Percentiles rank a stretch among this genome's conserved stretches.
Evolutionary conservation across 2,113 vertebrate genomes (phyloP).

Genomic region (Isurus oxyrinchus): DNA sequence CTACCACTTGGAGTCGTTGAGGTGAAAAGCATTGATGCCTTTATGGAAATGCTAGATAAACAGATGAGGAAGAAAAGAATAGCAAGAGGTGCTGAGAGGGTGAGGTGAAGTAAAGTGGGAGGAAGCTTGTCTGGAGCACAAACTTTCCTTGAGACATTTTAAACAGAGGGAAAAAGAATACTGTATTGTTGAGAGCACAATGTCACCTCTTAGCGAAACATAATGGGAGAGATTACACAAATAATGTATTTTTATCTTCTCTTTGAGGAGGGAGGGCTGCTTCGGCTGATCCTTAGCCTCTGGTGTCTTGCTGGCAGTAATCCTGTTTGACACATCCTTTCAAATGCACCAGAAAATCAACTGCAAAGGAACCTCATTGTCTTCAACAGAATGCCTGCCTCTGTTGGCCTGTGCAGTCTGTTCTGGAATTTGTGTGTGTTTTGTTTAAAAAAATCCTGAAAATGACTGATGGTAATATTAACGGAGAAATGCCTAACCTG

Average conservation of each 20-base stretch:
- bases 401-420: background rate
- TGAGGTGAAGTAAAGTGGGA: background rate
- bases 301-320: background rate
- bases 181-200: background rate
- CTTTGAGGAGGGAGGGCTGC: background rate
- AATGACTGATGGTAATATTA: background rate
- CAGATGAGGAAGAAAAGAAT: background rate
- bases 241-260: background rate
- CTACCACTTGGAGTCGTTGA: background rate
- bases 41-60: background rate
- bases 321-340: background rate
- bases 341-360: background rate
- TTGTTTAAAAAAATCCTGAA: background rate
- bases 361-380: background rate
- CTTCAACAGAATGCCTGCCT: background rate
- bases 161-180: background rate
- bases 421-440: background rate
- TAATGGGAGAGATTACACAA: background rate
- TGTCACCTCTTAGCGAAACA: background rate
- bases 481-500: background rate
- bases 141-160: background rate
- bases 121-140: background rate
- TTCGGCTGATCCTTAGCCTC: background rate
- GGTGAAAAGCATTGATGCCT: background rate
- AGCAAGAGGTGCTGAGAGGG: background rate